These are phyloP conservation scores for Epinotia bilunana DNA, from an alignment of 2,888 invertebrate species.

Conservation along the genomic window DNA sequence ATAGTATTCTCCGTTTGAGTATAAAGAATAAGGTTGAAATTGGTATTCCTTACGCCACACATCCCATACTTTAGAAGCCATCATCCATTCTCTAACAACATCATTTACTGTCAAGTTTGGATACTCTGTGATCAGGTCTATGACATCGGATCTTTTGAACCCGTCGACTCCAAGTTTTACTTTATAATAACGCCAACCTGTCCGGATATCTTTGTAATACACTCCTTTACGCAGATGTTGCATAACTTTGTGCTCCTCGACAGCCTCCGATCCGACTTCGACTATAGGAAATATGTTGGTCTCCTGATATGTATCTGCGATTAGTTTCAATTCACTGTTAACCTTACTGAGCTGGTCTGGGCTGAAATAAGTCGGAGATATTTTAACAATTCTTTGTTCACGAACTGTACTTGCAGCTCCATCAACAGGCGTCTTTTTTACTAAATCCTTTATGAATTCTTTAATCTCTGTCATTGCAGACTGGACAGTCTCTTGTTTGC, in stretches of 20 bases:
- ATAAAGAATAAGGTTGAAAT: background rate
- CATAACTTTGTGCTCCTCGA: background rate
- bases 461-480: background rate
- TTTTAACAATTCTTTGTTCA: background rate
- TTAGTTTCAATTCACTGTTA: background rate
- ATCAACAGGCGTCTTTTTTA: background rate
- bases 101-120: background rate
- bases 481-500: background rate
- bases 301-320: background rate
- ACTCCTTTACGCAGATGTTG: background rate
- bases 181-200: accelerated
- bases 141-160: background rate
- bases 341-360: conserved; percentile 11
- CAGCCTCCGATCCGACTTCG: background rate
- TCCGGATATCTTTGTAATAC: background rate
- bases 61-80: background rate
- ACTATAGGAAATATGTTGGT: background rate
- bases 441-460: background rate
- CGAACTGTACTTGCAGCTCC: background rate
- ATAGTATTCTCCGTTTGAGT: no score
- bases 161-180: background rate
- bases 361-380: conserved; percentile 10
- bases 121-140: background rate
- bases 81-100: background rate
- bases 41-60: no score